These are phyloP conservation scores for Catagonus wagneri DNA, from an alignment of 2,113 vertebrate genomes.

Conservation along the genomic window DNA sequence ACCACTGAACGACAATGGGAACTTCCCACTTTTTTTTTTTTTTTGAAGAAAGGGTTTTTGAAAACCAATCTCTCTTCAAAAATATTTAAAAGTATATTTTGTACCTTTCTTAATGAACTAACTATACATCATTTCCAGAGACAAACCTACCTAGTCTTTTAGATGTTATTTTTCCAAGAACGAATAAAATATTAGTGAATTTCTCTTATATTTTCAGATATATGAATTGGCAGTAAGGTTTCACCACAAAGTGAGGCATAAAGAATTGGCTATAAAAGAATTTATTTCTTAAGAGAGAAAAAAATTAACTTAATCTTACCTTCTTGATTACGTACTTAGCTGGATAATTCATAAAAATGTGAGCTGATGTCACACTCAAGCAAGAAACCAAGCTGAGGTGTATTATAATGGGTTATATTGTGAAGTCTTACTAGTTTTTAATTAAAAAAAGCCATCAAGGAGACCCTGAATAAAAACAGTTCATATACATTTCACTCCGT, in stretches of 20 bases:
- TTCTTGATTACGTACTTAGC: background rate
- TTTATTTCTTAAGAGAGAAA: background rate
- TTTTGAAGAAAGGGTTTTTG: background rate
- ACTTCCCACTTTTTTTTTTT: background rate
- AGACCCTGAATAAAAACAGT: conserved; percentile 24
- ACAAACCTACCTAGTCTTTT: background rate
- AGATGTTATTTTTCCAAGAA: conserved; percentile 25
- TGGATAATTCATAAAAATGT: conserved; percentile 14
- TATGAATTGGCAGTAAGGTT: background rate
- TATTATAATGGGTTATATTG: background rate
- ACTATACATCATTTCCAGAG: background rate
- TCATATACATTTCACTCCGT: background rate
- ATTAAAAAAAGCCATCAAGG: background rate
- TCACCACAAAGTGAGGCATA: background rate
- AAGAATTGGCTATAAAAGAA: background rate
- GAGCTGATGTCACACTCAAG: background rate
- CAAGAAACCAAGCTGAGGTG: background rate
- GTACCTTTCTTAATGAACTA: background rate
- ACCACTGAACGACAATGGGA: too few species aligned
- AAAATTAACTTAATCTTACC: background rate
- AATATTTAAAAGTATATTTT: background rate
- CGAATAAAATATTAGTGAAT: background rate
- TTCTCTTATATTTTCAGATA: background rate
- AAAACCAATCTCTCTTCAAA: background rate
- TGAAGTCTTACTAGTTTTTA: conserved; percentile 25